Conservation (phyloP, 2,113 vertebrate genomes). For the Ovis aries region DNA sequence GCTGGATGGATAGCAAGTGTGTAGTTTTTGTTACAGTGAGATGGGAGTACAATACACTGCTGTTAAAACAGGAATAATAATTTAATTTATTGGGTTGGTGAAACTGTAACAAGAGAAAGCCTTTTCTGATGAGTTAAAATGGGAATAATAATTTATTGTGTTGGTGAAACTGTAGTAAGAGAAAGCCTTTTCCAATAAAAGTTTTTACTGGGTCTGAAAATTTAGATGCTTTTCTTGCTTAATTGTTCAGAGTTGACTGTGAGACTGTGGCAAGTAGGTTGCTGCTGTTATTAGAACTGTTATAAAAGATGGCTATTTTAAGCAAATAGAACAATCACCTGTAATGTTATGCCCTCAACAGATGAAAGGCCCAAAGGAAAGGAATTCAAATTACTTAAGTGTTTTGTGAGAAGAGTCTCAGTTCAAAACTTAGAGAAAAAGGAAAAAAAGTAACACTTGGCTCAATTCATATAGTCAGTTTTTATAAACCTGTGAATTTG, state of each 20-base stretch:
- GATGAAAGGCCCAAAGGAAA: slow-evolving; percentile 52
- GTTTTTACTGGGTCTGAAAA: slow-evolving; percentile 36
- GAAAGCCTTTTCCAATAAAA: slow-evolving; percentile 19
- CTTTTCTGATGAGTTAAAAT: slow-evolving; percentile 4
- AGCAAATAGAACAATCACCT: slow-evolving; percentile 73
- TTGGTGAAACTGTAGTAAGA: neutral
- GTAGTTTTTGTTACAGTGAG: neutral
- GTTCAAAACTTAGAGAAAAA: slow-evolving; percentile 35
- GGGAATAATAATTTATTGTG: neutral
- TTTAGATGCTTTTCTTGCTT: slow-evolving; percentile 53
- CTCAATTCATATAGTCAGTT: neutral
- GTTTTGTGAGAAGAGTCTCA: slow-evolving; percentile 24
- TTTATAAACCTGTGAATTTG: slow-evolving; percentile 22
- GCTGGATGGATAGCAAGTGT: neutral
- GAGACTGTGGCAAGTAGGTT: slow-evolving; percentile 70
- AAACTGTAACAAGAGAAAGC: slow-evolving; percentile 7
- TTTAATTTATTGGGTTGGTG: neutral
- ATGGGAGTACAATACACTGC: neutral
- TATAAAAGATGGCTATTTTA: slow-evolving; percentile 74
- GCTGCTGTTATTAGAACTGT: slow-evolving; percentile 74
- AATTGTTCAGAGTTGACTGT: slow-evolving; percentile 64
- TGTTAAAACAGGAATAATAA: slow-evolving; percentile 19
- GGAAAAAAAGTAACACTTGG: slow-evolving; percentile 26
- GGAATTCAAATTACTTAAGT: slow-evolving; percentile 32
- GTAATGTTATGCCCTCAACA: slow-evolving; percentile 69